Evolutionary conservation across 2,888 invertebrate genomes (phyloP), one percentile per base, ranked within the genome.

Genomic region (Papilio protenor): DNA sequence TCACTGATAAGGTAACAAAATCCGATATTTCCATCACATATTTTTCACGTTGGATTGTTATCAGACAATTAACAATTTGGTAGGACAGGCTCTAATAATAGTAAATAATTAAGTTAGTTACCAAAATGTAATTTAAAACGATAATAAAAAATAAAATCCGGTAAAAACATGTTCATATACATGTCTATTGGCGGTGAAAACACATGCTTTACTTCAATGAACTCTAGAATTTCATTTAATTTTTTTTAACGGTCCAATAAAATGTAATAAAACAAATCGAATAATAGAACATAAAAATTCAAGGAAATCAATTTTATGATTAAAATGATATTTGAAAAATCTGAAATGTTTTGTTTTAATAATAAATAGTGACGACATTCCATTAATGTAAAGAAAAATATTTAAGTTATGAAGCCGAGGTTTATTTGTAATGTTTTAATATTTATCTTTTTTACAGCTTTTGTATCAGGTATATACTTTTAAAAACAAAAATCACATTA

Each of bases 201-300:
- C 52, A 21, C 18, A 55, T 3, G 10, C 0, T n/a, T 10, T n/a
- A 55, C n/a, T 8, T 33, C 52, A 18, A n/a, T 0, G 14, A 33
- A n/a, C 2, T 64, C 12, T 21, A 21, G n/a, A 14, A 49, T 21
- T 45, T 5, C 4, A 12, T 64, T 33, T 18, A 27, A n/a, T 47
- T 14, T 74, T 16, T 52, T 75, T 33, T 75, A 69, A 69, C 45
- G n/a, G n/a, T 64, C 55, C 14, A 12, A 72, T 52, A 52, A 72
- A 49, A 72, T 33, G 12, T 11, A 55, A 33, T 49, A 16, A 59
- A 59, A 61, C 23, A 21, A 61, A 74, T 74, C 49, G 61, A 12
- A 64, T 64, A 64, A 64, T 27, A 61, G 4, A 74, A 74, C 47
- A 74, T 74, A 74, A 75, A 74, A 18, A 52, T 40, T 14, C 14